Conservation (phyloP, 2,888 invertebrate genomes). For the Holacanthella duospinosa region DNA sequence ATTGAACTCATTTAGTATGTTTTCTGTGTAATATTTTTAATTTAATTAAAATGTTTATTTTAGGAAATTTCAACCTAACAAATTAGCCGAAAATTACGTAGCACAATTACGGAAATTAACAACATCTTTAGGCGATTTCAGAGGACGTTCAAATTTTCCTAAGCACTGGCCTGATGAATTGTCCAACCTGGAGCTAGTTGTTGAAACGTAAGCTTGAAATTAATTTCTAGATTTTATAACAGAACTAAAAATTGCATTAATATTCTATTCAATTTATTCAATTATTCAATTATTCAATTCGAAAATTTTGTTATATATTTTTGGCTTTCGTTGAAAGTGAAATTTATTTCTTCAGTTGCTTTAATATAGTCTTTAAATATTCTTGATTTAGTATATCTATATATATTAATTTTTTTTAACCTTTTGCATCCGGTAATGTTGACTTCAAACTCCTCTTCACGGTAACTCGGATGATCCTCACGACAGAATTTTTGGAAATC, state of each 20-base stretch:
- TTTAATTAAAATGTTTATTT: conserved; percentile 3
- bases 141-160: conserved; percentile 56
- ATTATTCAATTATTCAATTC: not conserved
- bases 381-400: too few species aligned
- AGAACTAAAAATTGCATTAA: too few species aligned
- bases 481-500: too few species aligned
- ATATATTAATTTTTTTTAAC: too few species aligned
- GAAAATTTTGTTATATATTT: not conserved
- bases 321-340: too few species aligned
- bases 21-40: not conserved
- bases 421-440: too few species aligned
- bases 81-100: conserved; percentile 77
- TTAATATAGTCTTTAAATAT: too few species aligned
- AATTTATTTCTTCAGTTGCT: not conserved
- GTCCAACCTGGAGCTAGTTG: conserved; percentile 66
- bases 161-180: conserved; percentile 61
- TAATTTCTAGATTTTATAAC: not conserved
- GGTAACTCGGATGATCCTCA: too few species aligned
- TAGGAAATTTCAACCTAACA: conserved; percentile 81
- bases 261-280: not conserved
- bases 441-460: too few species aligned
- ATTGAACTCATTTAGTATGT: not conserved
- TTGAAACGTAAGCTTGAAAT: conserved; percentile 62
- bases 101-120: conserved; percentile 69
- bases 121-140: conserved; percentile 69